phyloP scores from a whole-genome alignment of 2,888 invertebrate genomes.

The Pollenia griseotomentosa region DNA sequence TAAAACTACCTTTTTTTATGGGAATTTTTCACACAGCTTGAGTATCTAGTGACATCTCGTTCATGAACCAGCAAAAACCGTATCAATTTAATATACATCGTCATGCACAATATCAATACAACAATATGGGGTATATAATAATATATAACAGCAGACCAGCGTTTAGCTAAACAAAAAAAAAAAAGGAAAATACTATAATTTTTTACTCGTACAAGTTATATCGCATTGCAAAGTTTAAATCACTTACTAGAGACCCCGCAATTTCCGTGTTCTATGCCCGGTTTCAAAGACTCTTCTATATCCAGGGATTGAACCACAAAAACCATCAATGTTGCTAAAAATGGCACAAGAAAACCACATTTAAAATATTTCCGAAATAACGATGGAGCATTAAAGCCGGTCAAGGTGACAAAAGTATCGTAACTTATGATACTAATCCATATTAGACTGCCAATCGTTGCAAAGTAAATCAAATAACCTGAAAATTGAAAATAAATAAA shows the following conservation, averaged over 20 bases:
- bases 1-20: constrained; percentile 21
- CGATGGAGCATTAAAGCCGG: not conserved
- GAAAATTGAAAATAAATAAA: not conserved
- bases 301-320: not conserved
- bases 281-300: not conserved
- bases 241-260: constrained; percentile 39
- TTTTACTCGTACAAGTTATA: too few relatives aligned
- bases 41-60: not conserved
- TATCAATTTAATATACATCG: constrained; percentile 21
- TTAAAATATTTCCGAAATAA: not conserved
- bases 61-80: not conserved
- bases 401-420: not conserved
- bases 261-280: constrained; percentile 7
- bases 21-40: not conserved
- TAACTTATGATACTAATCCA: constrained; percentile 38
- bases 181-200: not conserved
- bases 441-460: constrained; percentile 20
- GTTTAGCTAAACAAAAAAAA: constrained; percentile 14
- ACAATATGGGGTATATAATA: constrained; percentile 33
- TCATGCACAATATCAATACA: constrained; percentile 22
- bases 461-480: constrained; percentile 34
- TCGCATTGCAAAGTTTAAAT: too few relatives aligned
- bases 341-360: not conserved
- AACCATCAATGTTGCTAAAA: not conserved
- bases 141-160: constrained; percentile 43